Percentiles rank a stretch among this genome's conserved stretches.
Evolutionary conservation across 2,797 vertebrate genomes (phyloP).

Genomic region (Clarias pachynema): DNA sequence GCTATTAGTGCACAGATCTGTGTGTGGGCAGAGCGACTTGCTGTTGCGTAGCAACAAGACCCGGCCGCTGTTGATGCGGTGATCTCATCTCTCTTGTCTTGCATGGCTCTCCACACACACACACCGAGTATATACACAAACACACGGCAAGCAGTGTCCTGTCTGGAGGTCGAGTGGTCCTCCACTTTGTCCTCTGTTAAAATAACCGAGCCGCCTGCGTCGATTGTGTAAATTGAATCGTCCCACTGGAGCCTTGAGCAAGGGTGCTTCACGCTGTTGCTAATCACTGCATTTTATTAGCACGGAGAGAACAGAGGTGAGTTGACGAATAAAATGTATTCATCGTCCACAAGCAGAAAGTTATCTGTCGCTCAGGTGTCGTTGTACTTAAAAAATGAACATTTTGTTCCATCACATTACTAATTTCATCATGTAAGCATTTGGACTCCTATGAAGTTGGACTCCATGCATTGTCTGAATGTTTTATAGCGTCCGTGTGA

Average conservation of each 20-base stretch:
- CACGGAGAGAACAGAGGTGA: slow-evolving; percentile 37
- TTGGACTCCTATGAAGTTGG: background rate
- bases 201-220: slow-evolving; percentile 75
- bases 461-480: background rate
- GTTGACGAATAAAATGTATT: slow-evolving; percentile 33
- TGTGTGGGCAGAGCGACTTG: slow-evolving; percentile 66
- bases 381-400: too few species aligned
- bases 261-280: slow-evolving; percentile 59
- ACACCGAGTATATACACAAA: slow-evolving; percentile 11
- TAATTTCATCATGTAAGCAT: background rate
- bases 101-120: slow-evolving; percentile 30
- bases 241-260: slow-evolving; percentile 65
- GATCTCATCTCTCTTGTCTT: slow-evolving; percentile 58
- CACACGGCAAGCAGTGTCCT: slow-evolving; percentile 65
- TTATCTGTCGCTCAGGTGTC: too few species aligned
- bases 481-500: background rate
- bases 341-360: background rate
- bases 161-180: slow-evolving; percentile 72
- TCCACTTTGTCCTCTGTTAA: slow-evolving; percentile 71
- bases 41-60: slow-evolving; percentile 69
- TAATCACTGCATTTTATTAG: slow-evolving; percentile 53
- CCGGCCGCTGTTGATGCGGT: slow-evolving; percentile 67
- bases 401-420: too few species aligned
- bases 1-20: slow-evolving; percentile 64
- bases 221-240: slow-evolving; percentile 65